Conservation (phyloP, 1,140 invertebrate genomes). For the Periplaneta americana region DNA sequence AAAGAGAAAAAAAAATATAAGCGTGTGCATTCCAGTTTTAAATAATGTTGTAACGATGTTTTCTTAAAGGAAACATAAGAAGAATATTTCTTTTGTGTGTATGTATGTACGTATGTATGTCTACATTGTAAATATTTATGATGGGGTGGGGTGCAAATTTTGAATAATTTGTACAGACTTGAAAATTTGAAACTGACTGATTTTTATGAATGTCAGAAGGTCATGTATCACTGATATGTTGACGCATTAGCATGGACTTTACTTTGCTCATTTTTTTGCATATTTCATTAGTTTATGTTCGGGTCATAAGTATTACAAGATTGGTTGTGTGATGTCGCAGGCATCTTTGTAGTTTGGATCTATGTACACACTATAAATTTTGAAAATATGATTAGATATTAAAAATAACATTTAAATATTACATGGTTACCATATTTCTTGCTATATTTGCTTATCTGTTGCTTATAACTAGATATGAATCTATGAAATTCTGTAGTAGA, state of each 20-base stretch:
- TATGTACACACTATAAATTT: background rate
- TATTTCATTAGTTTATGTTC: background rate
- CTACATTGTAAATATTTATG: background rate
- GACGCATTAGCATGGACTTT: background rate
- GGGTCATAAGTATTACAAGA: background rate
- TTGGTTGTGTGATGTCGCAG: background rate
- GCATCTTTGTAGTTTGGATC: background rate
- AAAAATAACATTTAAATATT: too few relatives aligned
- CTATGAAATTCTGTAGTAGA: too few relatives aligned
- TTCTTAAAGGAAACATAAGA: background rate
- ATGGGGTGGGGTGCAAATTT: background rate
- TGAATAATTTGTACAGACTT: background rate
- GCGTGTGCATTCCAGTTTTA: background rate
- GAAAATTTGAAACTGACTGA: background rate
- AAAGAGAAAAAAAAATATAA: background rate
- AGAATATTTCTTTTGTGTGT: background rate
- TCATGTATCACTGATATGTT: background rate
- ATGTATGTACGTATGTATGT: background rate
- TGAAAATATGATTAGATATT: too few relatives aligned
- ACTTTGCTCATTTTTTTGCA: background rate
- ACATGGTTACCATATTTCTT: too few relatives aligned
- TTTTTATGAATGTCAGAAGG: background rate
- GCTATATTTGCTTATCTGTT: too few relatives aligned
- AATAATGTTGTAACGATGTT: background rate
- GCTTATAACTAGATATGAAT: too few relatives aligned